Base-by-base conservation (phyloP, 1,140 invertebrate species). In the Stenopsyche tienmushanensis region DNA sequence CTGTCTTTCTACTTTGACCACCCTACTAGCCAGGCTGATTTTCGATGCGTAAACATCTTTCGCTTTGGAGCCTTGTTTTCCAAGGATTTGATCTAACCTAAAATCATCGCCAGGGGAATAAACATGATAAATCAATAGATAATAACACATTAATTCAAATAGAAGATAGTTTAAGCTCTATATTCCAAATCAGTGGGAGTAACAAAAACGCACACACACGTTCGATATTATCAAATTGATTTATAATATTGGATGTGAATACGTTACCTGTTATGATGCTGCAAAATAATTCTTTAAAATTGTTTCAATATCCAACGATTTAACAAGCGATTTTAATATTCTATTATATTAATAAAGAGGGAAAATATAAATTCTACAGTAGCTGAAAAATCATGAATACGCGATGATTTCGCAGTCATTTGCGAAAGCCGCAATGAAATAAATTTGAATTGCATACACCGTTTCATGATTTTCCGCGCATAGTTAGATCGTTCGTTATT, bases 11-110 rank as follows among this genome's bases (percentile, higher is more conserved):
- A 96, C 91, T 83, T 96, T 96, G 54, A 97, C 93, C 72, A 97
- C 90, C 78, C 95, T 85, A 69, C 92, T 93, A 69, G 94, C 93
- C 73, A 97, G 83, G 75, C 91, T 92, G 72, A 95, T 88, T 84
- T 96, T 97, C 5, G 92, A 94, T 72, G 94, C 93, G 77, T 96
- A 96, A 54, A 93, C 92, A 78, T 96, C 93, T 81, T 94, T 94
- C 64, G 91, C 89, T 81, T 94, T 95, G 25, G 91, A 93, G 71
- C 93, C 93, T 81, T 91, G 89, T 80, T 94, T 94, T 63, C 94
- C 95, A 69, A 97, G 85, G 77, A 97, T 96, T 83, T 93, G 90
- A 82, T 97, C 95, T 79, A 97, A 84, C 80, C 93, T 94, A 80
- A 64, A 75, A 77, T 72, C 10, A 47, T 18, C n/a, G n/a, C n/a